A percentile compares a stretch with the other conserved stretches of the same genome.
Conservation (phyloP, 2,113 vertebrate species). For the Phrynocephalus versicolor region DNA sequence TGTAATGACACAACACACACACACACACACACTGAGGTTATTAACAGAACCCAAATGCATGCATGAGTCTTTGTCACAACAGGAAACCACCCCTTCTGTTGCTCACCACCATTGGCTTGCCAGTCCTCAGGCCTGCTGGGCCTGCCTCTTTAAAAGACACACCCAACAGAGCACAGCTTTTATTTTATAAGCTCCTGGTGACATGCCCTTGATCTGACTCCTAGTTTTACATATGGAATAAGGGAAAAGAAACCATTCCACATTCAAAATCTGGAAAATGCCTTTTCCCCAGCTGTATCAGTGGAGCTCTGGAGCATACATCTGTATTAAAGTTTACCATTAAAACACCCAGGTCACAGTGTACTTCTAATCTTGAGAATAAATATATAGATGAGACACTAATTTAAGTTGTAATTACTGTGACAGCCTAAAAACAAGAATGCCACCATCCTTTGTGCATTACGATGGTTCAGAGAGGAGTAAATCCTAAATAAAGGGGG, state of each 20-base stretch:
- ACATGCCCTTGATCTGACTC: not conserved
- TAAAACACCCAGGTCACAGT: conserved; percentile 1
- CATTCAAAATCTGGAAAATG: not conserved
- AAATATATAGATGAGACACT: conserved; percentile 43
- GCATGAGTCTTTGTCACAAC: too few relatives aligned
- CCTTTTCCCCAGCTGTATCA: not conserved
- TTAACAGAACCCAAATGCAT: too few relatives aligned
- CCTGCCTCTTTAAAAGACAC: not conserved
- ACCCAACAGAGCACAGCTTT: too few relatives aligned
- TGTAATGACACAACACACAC: too few relatives aligned
- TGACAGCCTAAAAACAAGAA: conserved; percentile 49
- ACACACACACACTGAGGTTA: too few relatives aligned
- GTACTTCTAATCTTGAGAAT: conserved; percentile 57
- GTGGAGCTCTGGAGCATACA: not conserved
- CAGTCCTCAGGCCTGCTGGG: too few relatives aligned
- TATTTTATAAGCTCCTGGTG: too few relatives aligned
- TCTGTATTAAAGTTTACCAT: not conserved
- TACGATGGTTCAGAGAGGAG: conserved; percentile 57
- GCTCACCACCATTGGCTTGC: too few relatives aligned
- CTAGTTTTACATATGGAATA: not conserved
- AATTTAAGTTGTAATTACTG: too few relatives aligned
- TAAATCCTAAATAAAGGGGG: conserved; percentile 50
- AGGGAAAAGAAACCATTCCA: not conserved
- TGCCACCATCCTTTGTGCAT: conserved; percentile 30
- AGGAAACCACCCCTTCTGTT: too few relatives aligned